phyloP scores from a whole-genome alignment of 1,140 invertebrate genomes.

The Panagrolaimus sp. region DNA sequence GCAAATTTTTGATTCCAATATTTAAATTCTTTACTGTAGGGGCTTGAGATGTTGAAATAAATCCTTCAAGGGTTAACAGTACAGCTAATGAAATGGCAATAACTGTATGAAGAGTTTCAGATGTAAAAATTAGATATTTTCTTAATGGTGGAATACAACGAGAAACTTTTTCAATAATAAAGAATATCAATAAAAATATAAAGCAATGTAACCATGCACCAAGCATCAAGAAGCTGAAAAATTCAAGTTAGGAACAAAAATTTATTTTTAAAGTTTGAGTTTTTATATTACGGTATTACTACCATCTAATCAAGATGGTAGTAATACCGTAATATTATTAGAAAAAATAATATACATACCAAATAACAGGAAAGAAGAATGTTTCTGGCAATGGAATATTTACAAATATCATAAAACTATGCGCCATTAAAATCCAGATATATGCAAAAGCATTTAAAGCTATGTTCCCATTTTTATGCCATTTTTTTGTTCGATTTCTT shows the following conservation, averaged over 20 bases:
- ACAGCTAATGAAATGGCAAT: conserved; percentile 27
- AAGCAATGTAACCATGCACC: conserved; percentile 27
- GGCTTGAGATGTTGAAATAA: not conserved
- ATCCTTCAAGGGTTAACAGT: conserved; percentile 23
- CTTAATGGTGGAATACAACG: conserved; percentile 15
- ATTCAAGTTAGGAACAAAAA: not conserved
- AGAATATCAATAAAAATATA: conserved; percentile 22
- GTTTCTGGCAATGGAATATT: too few species aligned
- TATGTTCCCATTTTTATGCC: too few species aligned
- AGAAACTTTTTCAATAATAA: conserved; percentile 23
- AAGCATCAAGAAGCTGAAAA: conserved; percentile 33
- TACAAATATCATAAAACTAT: too few species aligned
- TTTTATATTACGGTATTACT: too few species aligned
- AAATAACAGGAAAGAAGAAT: too few species aligned
- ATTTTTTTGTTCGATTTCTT: too few species aligned
- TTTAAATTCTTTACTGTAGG: conserved; percentile 15
- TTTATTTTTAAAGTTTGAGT: too few species aligned
- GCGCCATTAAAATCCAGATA: too few species aligned
- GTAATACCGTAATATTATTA: too few species aligned
- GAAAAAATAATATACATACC: too few species aligned
- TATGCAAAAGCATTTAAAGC: too few species aligned
- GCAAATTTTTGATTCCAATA: conserved; percentile 25
- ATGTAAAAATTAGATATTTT: conserved; percentile 25
- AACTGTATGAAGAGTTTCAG: conserved; percentile 26
- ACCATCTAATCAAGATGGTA: too few species aligned